Evolutionary conservation across 2,113 vertebrate species (phyloP).

Genomic region (Hyperopisus bebe): DNA sequence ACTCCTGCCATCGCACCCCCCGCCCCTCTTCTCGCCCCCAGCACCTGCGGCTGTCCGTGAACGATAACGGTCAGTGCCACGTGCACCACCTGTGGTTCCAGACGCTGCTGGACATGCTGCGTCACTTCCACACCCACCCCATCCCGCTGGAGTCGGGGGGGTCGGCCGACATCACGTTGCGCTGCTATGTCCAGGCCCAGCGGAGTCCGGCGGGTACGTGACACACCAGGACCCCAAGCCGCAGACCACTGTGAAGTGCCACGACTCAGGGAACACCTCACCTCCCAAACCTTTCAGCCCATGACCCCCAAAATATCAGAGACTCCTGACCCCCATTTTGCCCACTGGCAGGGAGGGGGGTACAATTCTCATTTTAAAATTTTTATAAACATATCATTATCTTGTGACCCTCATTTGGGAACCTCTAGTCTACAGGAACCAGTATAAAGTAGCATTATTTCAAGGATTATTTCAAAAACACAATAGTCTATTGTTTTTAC

Average conservation of each 20-base stretch:
- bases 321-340: neutral
- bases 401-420: neutral
- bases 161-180: conserved; percentile 69
- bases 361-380: neutral
- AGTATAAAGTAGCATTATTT: neutral
- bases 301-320: neutral
- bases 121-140: conserved; percentile 74
- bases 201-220: conserved; percentile 47
- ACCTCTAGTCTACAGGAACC: neutral
- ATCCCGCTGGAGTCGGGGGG: conserved; percentile 74
- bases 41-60: conserved; percentile 75
- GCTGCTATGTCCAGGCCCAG: conserved; percentile 66
- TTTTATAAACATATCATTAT: neutral
- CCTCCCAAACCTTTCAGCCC: neutral
- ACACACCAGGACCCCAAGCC: neutral
- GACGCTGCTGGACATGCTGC: conserved; percentile 73
- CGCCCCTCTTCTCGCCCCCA: conserved; percentile 29
- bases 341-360: neutral
- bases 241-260: too few species aligned
- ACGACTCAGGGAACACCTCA: neutral
- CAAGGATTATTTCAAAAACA: neutral
- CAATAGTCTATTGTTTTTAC: neutral
- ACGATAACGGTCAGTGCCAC: conserved; percentile 70
- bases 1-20: neutral
- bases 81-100: conserved; percentile 81